A percentile compares a stretch with the other conserved stretches of the same genome.
Conservation (phyloP, 2,888 invertebrate genomes). For the Caenorhabditis zanzibari region DNA sequence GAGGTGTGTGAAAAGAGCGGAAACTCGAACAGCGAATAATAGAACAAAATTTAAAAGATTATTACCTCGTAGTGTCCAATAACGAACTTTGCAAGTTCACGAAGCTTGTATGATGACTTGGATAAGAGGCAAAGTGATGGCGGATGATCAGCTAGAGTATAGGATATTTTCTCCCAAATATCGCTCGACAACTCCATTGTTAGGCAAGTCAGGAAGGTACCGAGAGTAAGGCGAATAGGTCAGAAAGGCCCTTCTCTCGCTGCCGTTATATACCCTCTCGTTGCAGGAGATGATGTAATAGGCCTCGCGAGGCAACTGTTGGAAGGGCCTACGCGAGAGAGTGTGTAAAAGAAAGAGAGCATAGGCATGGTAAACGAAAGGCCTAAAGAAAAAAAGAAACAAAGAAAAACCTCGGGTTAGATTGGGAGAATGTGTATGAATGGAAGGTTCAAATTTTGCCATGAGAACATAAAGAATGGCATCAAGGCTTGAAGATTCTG, state of each 20-base stretch:
- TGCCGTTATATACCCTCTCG: constrained; percentile 45
- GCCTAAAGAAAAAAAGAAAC: constrained; percentile 50
- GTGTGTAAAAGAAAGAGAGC: constrained; percentile 31
- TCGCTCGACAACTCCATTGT: constrained; percentile 38
- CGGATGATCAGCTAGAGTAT: constrained; percentile 52
- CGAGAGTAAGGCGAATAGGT: constrained; percentile 43
- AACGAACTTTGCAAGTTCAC: constrained; percentile 36
- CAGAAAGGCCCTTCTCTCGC: constrained; percentile 44
- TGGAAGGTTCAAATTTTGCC: constrained; percentile 10
- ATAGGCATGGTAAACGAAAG: constrained; percentile 45
- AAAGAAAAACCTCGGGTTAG: constrained; percentile 22
- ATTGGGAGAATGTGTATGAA: constrained; percentile 37
- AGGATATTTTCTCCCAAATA: constrained; percentile 55
- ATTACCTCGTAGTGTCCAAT: constrained; percentile 62
- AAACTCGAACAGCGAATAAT: constrained; percentile 18
- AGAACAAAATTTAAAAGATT: not conserved
- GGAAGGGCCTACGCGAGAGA: constrained; percentile 62
- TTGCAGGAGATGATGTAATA: constrained; percentile 67
- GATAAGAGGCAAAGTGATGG: constrained; percentile 43
- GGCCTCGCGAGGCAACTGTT: constrained; percentile 50
- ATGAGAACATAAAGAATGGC: too few relatives aligned
- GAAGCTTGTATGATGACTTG: constrained; percentile 32
- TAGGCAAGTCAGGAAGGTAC: constrained; percentile 34
- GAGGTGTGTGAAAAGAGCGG: constrained; percentile 62
- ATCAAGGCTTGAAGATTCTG: too few relatives aligned